A percentile compares a stretch with the other conserved stretches of the same genome.
phyloP scores from a whole-genome alignment of 2,113 vertebrate species.

The Ursus arctos region DNA sequence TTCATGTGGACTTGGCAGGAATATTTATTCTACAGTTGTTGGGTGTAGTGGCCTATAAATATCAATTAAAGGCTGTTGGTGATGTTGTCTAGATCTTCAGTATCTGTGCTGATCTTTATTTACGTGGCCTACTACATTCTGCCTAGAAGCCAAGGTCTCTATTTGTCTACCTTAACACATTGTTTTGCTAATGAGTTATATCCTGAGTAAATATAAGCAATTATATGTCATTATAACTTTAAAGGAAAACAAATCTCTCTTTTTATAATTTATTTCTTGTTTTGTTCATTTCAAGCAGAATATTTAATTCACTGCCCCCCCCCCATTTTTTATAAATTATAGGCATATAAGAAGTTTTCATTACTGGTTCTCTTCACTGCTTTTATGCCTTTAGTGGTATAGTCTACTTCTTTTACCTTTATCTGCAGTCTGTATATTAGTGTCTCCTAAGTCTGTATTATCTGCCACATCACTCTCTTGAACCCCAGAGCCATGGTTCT shows the following conservation, averaged over 20 bases:
- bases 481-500: not conserved
- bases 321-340: not conserved
- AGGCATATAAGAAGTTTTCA: not conserved
- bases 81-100: not conserved
- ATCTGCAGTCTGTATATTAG: fast-evolving
- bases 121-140: not conserved
- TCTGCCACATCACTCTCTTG: not conserved
- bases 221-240: not conserved
- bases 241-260: not conserved
- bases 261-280: not conserved
- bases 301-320: not conserved
- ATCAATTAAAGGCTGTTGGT: not conserved
- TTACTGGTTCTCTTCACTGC: not conserved
- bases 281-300: not conserved
- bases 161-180: not conserved
- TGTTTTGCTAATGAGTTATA: not conserved
- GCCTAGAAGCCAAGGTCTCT: not conserved
- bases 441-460: not conserved
- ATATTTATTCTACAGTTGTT: not conserved
- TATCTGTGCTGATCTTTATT: not conserved
- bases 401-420: not conserved
- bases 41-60: not conserved
- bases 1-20: not conserved
- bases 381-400: not conserved
- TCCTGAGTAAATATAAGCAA: not conserved